A percentile compares a stretch with the other conserved stretches of the same genome.
Evolutionary conservation across 2,888 invertebrate genomes (phyloP).

Genomic region (Leptinotarsa juncta): DNA sequence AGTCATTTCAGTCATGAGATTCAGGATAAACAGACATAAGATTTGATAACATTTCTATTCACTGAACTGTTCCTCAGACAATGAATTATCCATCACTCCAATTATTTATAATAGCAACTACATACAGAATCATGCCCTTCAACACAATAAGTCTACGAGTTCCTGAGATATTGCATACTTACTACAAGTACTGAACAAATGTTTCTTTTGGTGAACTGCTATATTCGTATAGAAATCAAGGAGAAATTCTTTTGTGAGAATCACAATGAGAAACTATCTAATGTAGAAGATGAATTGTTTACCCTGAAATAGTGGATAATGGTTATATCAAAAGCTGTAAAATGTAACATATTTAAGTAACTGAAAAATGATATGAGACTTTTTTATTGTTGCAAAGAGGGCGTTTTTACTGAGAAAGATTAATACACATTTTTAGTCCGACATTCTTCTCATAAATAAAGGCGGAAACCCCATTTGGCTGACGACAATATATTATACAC

Average conservation of each 20-base stretch:
- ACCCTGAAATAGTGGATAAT: not conserved
- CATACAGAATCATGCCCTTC: too few relatives aligned
- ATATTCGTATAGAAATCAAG: too few relatives aligned
- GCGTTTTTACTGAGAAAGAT: slow-evolving; percentile 1
- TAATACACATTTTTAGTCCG: slow-evolving; percentile 10
- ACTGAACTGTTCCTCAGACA: too few relatives aligned
- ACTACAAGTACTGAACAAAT: too few relatives aligned
- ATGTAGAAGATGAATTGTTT: not conserved
- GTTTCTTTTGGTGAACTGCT: too few relatives aligned
- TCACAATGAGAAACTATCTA: not conserved
- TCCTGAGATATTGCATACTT: too few relatives aligned
- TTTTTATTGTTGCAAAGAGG: not conserved
- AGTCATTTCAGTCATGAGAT: too few relatives aligned
- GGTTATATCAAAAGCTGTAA: not conserved
- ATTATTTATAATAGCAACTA: too few relatives aligned
- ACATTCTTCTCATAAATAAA: slow-evolving; percentile 8
- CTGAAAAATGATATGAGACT: slow-evolving; percentile 6
- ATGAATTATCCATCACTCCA: too few relatives aligned
- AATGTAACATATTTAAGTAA: not conserved
- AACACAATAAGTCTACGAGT: too few relatives aligned
- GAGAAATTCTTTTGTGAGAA: not conserved
- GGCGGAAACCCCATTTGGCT: not conserved
- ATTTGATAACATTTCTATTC: too few relatives aligned
- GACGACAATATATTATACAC: slow-evolving; percentile 15
- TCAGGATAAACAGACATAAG: too few relatives aligned